Base-by-base conservation (phyloP, 2,797 vertebrate species). In the Hypotaenidia philippensis region DNA sequence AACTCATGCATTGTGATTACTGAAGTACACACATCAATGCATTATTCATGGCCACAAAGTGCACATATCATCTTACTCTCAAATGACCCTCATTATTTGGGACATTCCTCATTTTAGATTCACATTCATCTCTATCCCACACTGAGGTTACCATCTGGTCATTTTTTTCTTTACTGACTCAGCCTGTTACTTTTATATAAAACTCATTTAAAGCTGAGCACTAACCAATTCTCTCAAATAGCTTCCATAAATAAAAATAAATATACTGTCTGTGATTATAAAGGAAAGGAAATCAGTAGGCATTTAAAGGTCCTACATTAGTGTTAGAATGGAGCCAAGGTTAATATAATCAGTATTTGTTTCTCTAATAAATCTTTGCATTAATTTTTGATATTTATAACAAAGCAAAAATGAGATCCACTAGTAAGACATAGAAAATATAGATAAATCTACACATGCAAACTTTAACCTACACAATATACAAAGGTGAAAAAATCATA, bases 41-140 rank as follows among this genome's bases (percentile, higher is more conserved):
- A 95, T 97, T 97, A 94, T 97, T 98, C 93, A 97, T 89, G 65
- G 85, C 72, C 90, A 94, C 31, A 92, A 86, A 96, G 94, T 89
- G 91, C 77, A 92, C 65, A 59, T 38, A 56, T 36, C 77, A 63
- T 82, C 87, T 71, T 89, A 66, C 52, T 96, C 83, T 96, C 90
- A 65, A 83, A 89, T 95, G 91, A 96, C 83, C 93, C 94, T 93
- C 91, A 91, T 94, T 95, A 97, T 57, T 64, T 85, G 72, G 79
- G 75, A 87, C 70, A 90, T 71, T 61, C 44, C 74, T 97, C 69
- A 16, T 95, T 95, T 94, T 52, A 94, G 61, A 97, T 87, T 88
- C 87, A 68, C 76, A 95, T 96, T 97, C 93, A 95, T 97, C 93
- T 97, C 84, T 77, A 94, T 88, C 84, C 27, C 50, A 57, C n/a